Conservation (phyloP, 2,797 vertebrate genomes). For the Pampus argenteus region DNA sequence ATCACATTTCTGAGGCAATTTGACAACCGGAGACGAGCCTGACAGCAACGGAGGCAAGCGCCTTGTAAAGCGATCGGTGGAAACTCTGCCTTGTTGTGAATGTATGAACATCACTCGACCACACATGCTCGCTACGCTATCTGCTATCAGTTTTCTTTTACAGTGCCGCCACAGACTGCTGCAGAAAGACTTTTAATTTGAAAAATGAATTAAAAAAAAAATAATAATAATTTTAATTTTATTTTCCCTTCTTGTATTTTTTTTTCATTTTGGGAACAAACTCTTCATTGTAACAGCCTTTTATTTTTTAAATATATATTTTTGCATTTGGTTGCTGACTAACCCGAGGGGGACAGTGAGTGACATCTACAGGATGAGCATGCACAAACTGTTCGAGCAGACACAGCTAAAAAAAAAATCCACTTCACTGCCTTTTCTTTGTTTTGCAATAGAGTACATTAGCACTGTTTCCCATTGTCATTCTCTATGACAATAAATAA, state of each 20-base stretch:
- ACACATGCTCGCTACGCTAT: constrained; percentile 61
- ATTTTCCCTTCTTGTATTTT: no score
- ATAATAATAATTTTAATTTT: no score
- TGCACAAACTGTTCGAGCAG: constrained; percentile 73
- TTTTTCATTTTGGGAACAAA: no score
- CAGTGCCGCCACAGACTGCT: constrained; percentile 67
- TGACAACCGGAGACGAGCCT: constrained; percentile 47
- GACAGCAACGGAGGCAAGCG: constrained; percentile 31
- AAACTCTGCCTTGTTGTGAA: constrained; percentile 83
- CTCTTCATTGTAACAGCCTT: constrained; percentile 44
- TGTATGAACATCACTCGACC: constrained; percentile 82
- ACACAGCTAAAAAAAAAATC: constrained; percentile 67
- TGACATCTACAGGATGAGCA: constrained; percentile 69
- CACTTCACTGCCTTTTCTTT: constrained; percentile 84
- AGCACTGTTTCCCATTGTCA: constrained; percentile 89
- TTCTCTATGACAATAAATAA: constrained; percentile 88
- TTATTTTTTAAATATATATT: constrained; percentile 31
- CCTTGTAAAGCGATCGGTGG: constrained; percentile 40
- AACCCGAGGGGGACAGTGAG: constrained; percentile 44
- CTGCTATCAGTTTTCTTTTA: constrained; percentile 63
- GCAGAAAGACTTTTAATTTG: constrained; percentile 67
- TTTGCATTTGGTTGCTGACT: constrained; percentile 65
- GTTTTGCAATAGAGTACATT: constrained; percentile 82
- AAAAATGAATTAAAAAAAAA: no score
- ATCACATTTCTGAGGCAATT: constrained; percentile 58